Percentiles rank a stretch among this genome's conserved stretches.
Conservation (phyloP, 2,113 vertebrate genomes). For the Dromas ardeola region DNA sequence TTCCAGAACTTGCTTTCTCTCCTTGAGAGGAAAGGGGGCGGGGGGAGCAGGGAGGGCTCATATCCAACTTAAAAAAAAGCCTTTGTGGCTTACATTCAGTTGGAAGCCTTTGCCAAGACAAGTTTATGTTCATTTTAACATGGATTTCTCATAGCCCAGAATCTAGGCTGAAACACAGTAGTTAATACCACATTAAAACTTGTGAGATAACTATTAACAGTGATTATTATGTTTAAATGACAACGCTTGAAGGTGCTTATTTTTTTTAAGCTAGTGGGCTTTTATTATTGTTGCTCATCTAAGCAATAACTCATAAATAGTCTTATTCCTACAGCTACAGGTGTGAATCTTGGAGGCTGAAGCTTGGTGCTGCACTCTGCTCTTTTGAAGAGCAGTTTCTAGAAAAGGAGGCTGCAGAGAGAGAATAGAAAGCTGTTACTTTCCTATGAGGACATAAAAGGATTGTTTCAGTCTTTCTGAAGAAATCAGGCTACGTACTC, state of each 20-base stretch:
- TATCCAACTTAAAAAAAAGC: background rate
- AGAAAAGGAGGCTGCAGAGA: background rate
- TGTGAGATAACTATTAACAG: background rate
- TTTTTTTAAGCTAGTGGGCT: background rate
- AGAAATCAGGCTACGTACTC: background rate
- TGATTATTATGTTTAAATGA: background rate
- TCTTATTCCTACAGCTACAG: background rate
- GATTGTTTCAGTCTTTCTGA: background rate
- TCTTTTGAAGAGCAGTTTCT: background rate
- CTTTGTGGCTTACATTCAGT: background rate
- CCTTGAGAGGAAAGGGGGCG: background rate
- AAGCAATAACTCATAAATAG: background rate
- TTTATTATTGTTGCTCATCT: background rate
- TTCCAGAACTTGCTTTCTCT: background rate
- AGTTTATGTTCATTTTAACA: background rate
- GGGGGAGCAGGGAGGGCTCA: background rate
- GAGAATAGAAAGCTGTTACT: background rate
- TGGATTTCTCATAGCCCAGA: background rate
- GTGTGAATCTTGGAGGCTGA: background rate
- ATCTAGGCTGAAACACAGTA: background rate
- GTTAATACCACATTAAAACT: background rate
- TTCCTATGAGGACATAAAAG: background rate
- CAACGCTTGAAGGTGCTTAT: background rate
- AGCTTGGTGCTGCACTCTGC: background rate
- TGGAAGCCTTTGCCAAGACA: background rate